A percentile compares a stretch with the other conserved stretches of the same genome.
phyloP scores from a whole-genome alignment of 1,140 invertebrate genomes.

The Drosophila grimshawi region DNA sequence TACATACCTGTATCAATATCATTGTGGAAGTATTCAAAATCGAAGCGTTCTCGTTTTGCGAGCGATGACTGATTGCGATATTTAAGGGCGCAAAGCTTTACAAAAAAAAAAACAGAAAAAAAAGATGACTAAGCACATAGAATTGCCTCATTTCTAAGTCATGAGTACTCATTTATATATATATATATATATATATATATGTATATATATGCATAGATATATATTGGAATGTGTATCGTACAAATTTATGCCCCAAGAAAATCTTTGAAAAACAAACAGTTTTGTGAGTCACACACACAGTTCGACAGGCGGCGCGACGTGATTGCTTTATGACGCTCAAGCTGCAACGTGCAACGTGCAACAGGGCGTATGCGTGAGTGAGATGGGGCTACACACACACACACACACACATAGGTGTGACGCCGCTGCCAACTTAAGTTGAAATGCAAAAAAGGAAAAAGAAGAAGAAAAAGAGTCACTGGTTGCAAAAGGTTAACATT shows the following conservation, averaged over 20 bases:
- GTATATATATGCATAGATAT: background rate
- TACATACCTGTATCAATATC: no score
- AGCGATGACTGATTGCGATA: no score
- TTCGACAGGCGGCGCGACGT: conserved; percentile 18
- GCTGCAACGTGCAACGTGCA: background rate
- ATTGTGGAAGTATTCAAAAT: no score
- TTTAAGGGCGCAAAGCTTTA: no score
- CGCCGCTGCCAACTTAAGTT: conserved; percentile 6
- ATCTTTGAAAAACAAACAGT: conserved; percentile 14
- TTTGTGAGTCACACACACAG: conserved; percentile 29
- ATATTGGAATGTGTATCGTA: background rate
- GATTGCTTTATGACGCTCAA: conserved; percentile 22
- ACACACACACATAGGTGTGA: conserved; percentile 16
- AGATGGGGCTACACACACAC: background rate
- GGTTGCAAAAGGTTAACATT: conserved; percentile 56
- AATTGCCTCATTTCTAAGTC: no score
- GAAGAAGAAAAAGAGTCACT: background rate
- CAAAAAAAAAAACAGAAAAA: no score
- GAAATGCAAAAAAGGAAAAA: background rate
- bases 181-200: background rate
- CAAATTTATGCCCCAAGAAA: background rate
- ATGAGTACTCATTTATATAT: background rate
- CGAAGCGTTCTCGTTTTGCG: no score
- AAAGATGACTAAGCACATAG: no score
- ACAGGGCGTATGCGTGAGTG: background rate